phyloP scores from a whole-genome alignment of 2,797 vertebrate genomes.

The Iguana delicatissima region DNA sequence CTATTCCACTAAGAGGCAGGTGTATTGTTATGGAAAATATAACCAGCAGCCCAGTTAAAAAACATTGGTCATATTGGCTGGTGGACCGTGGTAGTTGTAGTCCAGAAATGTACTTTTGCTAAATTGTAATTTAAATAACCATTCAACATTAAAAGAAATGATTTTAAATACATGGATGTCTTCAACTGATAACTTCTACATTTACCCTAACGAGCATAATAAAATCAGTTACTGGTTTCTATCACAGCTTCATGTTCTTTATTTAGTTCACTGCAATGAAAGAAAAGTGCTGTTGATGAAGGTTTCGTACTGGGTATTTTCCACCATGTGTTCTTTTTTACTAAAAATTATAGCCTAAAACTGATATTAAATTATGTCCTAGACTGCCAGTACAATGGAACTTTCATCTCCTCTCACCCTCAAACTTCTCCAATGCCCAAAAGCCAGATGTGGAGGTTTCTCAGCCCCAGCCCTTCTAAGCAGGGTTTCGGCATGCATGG shows the following conservation, averaged over 20 bases:
- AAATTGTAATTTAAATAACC: background rate
- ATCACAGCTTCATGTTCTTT: slow-evolving; percentile 62
- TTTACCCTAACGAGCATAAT: slow-evolving; percentile 50
- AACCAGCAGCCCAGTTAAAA: too few relatives aligned
- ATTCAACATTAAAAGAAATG: slow-evolving; percentile 31
- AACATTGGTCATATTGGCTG: too few relatives aligned
- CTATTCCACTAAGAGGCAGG: too few relatives aligned
- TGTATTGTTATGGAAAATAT: too few relatives aligned
- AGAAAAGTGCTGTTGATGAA: slow-evolving; percentile 60
- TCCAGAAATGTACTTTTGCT: too few relatives aligned
- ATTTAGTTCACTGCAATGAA: slow-evolving; percentile 71
- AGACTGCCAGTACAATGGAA: background rate
- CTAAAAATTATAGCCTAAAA: slow-evolving; percentile 53
- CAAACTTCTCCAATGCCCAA: too few relatives aligned
- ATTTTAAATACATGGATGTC: slow-evolving; percentile 40
- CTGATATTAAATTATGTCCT: too few relatives aligned
- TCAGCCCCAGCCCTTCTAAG: too few relatives aligned
- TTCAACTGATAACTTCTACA: slow-evolving; percentile 47
- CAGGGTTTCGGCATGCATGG: background rate
- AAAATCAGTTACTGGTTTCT: slow-evolving; percentile 67
- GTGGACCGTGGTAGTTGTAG: too few relatives aligned
- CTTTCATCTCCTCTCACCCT: background rate
- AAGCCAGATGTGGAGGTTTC: too few relatives aligned
- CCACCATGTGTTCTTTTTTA: slow-evolving; percentile 61
- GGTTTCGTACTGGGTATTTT: slow-evolving; percentile 61